Conservation (phyloP, 2,113 vertebrate genomes). For the Peromyscus polionotus region DNA sequence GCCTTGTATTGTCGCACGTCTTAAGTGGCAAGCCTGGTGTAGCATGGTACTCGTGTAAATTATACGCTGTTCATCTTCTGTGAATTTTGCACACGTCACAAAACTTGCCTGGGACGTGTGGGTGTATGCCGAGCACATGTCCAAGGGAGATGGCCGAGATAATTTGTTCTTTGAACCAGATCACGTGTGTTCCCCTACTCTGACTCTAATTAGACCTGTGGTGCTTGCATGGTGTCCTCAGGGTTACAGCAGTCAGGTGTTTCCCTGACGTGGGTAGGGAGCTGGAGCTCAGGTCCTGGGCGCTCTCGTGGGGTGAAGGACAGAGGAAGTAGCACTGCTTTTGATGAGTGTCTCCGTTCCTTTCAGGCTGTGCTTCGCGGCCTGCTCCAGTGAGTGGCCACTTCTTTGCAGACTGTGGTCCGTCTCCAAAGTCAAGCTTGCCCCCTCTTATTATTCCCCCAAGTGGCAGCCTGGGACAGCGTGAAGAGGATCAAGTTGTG, state of each 20-base stretch:
- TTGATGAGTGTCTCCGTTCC: background rate
- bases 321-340: rapidly evolving
- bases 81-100: conserved; percentile 32
- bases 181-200: conserved; percentile 40
- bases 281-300: background rate
- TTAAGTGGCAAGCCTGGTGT: background rate
- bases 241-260: background rate
- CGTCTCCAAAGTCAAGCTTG: conserved; percentile 87
- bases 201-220: conserved; percentile 57
- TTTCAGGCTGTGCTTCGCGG: conserved; percentile 88
- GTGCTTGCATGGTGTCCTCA: background rate
- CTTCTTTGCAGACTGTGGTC: conserved; percentile 84
- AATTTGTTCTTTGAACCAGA: conserved; percentile 72
- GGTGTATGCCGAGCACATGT: conserved; percentile 32
- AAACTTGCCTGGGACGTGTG: conserved; percentile 48
- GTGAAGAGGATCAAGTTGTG: conserved; percentile 88
- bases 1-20: background rate
- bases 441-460: conserved; percentile 87
- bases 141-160: conserved; percentile 60
- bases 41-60: background rate
- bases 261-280: background rate
- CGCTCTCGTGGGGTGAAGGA: rapidly evolving
- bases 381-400: conserved; percentile 75
- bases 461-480: conserved; percentile 80
- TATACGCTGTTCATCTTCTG: background rate